A percentile compares a stretch with the other conserved stretches of the same genome.
phyloP scores from a whole-genome alignment of 2,113 vertebrate genomes.

The Atractosteus spatula region DNA sequence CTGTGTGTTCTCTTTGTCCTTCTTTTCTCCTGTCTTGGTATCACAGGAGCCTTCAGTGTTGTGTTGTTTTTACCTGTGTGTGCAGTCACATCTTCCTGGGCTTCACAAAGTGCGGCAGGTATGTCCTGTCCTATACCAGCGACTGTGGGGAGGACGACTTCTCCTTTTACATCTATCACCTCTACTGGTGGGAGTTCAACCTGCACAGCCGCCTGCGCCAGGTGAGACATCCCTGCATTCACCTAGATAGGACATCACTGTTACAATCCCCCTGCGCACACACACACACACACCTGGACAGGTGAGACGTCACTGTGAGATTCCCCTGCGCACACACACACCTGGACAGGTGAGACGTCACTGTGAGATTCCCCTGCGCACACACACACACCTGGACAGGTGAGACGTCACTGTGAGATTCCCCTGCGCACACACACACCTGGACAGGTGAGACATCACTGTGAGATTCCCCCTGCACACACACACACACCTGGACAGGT shows the following conservation, averaged over 20 bases:
- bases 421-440: too few species aligned
- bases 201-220: conserved; percentile 87
- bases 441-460: too few species aligned
- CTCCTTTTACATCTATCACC: conserved; percentile 87
- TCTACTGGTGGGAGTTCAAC: conserved; percentile 96
- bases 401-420: too few species aligned
- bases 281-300: conserved; percentile 16
- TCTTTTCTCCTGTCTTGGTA: not conserved
- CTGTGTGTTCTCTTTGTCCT: not conserved
- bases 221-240: conserved; percentile 52
- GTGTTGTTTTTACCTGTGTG: not conserved
- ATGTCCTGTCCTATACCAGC: conserved; percentile 90
- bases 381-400: too few species aligned
- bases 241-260: not conserved
- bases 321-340: too few species aligned
- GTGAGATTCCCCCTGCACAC: too few species aligned
- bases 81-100: conserved; percentile 89
- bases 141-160: conserved; percentile 83
- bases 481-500: too few species aligned
- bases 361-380: too few species aligned
- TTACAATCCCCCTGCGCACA: not conserved
- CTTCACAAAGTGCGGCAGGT: conserved; percentile 90
- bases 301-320: too few species aligned
- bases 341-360: too few species aligned
- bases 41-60: too few species aligned